Evolutionary conservation across 1,140 invertebrate genomes (phyloP).

Genomic region (Pogonomyrmex barbatus): DNA sequence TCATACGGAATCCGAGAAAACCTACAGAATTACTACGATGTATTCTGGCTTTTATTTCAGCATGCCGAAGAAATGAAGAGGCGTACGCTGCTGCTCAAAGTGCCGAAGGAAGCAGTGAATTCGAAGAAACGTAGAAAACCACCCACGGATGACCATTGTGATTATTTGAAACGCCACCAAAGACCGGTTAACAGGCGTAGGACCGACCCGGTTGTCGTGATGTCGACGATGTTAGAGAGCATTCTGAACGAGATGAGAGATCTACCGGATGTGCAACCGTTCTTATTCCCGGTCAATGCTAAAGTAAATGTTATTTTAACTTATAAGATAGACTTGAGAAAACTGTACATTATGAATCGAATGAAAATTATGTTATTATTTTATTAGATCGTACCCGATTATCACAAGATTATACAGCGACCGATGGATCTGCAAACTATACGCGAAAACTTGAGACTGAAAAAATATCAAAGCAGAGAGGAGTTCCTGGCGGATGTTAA

Average conservation of each 20-base stretch:
- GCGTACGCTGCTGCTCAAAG: constrained; percentile 93
- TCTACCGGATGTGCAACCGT: constrained; percentile 96
- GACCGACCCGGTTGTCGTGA: constrained; percentile 98
- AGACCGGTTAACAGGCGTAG: constrained; percentile 96
- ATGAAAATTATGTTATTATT: constrained; percentile 27
- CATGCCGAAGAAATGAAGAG: constrained; percentile 93
- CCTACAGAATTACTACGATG: background rate
- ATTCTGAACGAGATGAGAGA: constrained; percentile 98
- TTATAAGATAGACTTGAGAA: background rate
- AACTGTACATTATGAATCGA: background rate
- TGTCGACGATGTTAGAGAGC: constrained; percentile 96
- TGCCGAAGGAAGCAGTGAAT: constrained; percentile 91
- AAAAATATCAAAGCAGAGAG: constrained; percentile 97
- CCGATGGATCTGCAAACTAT: constrained; percentile 99
- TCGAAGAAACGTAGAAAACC: constrained; percentile 89
- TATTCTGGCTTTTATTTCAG: constrained; percentile 80
- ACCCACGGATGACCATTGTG: constrained; percentile 93
- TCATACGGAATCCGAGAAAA: background rate
- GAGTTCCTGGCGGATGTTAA: constrained; percentile 98
- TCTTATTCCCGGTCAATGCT: constrained; percentile 97
- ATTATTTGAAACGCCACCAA: constrained; percentile 96
- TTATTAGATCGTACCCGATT: constrained; percentile 93
- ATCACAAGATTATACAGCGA: constrained; percentile 95
- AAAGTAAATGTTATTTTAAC: constrained; percentile 88
- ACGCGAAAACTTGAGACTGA: constrained; percentile 95